phyloP scores from a whole-genome alignment of 2,113 vertebrate species.

The Dasypus novemcinctus region DNA sequence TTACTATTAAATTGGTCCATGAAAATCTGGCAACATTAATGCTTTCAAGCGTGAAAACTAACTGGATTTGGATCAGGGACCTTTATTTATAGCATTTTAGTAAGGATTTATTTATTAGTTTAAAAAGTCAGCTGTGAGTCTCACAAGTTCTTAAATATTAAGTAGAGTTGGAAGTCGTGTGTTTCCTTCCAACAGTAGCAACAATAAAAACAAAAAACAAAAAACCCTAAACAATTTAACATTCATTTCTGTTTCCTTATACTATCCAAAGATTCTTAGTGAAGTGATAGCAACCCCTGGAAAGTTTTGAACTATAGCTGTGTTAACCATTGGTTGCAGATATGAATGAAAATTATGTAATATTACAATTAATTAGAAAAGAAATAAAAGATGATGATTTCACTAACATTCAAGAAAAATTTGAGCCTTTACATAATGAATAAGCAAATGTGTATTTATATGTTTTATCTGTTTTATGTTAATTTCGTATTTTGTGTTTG shows the following conservation, averaged over 20 bases:
- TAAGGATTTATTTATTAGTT: slow-evolving; percentile 80
- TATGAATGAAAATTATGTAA: slow-evolving; percentile 19
- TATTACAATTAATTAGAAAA: slow-evolving; percentile 54
- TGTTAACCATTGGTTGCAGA: slow-evolving; percentile 62
- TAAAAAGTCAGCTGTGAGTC: slow-evolving; percentile 73
- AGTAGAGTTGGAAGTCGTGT: slow-evolving; percentile 65
- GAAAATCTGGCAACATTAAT: slow-evolving; percentile 75
- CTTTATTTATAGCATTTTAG: slow-evolving; percentile 77
- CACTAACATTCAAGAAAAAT: slow-evolving; percentile 24
- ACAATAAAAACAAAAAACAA: slow-evolving; percentile 29
- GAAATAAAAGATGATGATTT: slow-evolving; percentile 27
- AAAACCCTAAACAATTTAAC: slow-evolving; percentile 61
- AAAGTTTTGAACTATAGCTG: slow-evolving; percentile 44
- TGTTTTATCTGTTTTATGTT: background rate
- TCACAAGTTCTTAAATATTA: slow-evolving; percentile 66
- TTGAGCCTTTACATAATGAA: background rate
- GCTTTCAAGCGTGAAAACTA: slow-evolving; percentile 78
- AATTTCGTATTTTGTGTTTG: background rate
- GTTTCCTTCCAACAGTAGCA: slow-evolving; percentile 51
- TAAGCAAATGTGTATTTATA: background rate
- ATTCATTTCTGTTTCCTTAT: slow-evolving; percentile 65
- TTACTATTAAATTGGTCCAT: slow-evolving; percentile 77
- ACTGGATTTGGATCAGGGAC: slow-evolving; percentile 80
- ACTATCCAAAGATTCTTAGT: slow-evolving; percentile 70
- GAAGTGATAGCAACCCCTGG: slow-evolving; percentile 60